phyloP scores from a whole-genome alignment of 2,113 vertebrate species.

The Paracanthobrama guichenoti region DNA sequence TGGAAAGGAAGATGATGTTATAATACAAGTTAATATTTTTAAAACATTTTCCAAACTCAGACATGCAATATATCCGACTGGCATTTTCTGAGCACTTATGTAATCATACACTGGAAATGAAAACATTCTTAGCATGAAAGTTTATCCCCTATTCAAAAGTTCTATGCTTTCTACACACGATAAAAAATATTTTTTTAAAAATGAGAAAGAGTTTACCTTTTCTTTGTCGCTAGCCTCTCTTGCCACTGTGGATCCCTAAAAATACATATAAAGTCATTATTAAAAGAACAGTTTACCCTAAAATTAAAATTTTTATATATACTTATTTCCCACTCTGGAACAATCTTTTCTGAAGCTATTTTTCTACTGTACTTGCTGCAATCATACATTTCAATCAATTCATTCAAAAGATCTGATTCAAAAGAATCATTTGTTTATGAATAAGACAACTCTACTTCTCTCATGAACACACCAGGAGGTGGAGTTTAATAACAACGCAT shows the following conservation, averaged over 20 bases:
- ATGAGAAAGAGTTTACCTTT: constrained; percentile 73
- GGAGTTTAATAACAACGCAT: background rate
- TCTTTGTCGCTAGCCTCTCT: constrained; percentile 89
- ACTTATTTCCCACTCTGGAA: background rate
- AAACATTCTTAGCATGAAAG: background rate
- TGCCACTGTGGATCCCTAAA: constrained; percentile 84
- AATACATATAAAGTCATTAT: background rate
- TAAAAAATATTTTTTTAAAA: no score
- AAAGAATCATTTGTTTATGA: background rate
- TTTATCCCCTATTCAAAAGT: background rate
- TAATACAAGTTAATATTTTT: no score
- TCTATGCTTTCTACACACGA: background rate
- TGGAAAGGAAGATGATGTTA: constrained; percentile 16
- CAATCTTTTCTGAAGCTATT: background rate
- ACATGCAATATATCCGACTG: constrained; percentile 49
- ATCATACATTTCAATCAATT: background rate
- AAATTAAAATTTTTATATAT: no score
- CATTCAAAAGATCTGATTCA: background rate
- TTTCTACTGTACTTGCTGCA: background rate
- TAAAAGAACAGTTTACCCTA: background rate
- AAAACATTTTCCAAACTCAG: constrained; percentile 20
- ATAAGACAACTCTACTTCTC: background rate
- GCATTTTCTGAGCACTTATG: constrained; percentile 27
- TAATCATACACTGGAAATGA: background rate
- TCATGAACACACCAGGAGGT: background rate